These are phyloP conservation scores for Oscheius sp. DNA, from an alignment of 1,140 invertebrate species.

Conservation along the genomic window DNA sequence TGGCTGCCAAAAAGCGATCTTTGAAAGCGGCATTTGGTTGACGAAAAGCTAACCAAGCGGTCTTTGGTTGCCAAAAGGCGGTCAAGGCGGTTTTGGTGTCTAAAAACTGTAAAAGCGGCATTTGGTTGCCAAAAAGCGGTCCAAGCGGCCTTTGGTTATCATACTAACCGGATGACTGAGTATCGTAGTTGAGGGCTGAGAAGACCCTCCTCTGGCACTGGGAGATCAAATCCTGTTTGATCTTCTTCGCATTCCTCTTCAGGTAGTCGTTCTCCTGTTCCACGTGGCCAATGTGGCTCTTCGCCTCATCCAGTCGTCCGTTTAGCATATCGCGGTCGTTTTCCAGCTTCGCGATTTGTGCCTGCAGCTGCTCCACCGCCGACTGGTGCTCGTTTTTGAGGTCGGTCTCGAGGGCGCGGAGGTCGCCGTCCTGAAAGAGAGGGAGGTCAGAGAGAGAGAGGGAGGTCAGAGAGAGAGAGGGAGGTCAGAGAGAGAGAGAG, in stretches of 20 bases:
- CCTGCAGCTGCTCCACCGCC: background rate
- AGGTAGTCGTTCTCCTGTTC: background rate
- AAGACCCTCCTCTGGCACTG: background rate
- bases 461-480: no score
- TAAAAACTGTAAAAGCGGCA: no score
- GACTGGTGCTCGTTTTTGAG: background rate
- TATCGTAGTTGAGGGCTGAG: background rate
- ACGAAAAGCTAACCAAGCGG: no score
- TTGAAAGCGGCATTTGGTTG: no score
- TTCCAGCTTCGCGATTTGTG: background rate
- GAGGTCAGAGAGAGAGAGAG: no score
- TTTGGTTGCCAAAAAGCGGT: no score
- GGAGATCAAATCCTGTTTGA: background rate
- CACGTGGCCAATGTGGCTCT: background rate
- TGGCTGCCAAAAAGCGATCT: no score
- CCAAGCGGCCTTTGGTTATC: no score
- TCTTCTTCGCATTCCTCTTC: background rate
- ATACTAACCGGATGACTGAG: background rate
- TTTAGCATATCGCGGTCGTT: background rate
- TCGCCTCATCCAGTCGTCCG: background rate
- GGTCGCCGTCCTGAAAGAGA: no score
- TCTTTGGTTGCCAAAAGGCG: no score
- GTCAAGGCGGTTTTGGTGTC: no score
- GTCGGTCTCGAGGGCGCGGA: background rate
- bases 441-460: no score